Evolutionary conservation across 1,140 invertebrate species (phyloP).

Genomic region (Drosophila leontia): DNA sequence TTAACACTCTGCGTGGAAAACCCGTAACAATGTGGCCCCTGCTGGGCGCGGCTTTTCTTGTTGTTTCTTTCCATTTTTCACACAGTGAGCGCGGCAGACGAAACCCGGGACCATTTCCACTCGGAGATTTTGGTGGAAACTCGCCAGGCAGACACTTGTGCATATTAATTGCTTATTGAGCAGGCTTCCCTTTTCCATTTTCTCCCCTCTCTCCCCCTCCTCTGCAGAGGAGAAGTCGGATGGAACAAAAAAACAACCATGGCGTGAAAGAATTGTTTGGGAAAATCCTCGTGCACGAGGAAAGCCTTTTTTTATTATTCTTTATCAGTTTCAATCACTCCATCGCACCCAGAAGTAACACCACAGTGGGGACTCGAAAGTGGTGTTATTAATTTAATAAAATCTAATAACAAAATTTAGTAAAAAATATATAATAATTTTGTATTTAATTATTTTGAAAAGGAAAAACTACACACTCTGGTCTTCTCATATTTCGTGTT

Average conservation of each 20-base stretch:
- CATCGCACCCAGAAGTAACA: constrained; percentile 10
- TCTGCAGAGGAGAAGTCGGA: neutral
- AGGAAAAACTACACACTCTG: too few relatives aligned
- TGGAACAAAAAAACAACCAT: constrained; percentile 15
- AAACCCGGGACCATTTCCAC: constrained; percentile 44
- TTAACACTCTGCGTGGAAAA: constrained; percentile 48
- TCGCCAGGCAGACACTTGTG: constrained; percentile 72
- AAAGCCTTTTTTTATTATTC: constrained; percentile 49
- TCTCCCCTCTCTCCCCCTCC: neutral
- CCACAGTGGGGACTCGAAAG: constrained; percentile 4
- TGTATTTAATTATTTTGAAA: too few relatives aligned
- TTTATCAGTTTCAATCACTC: constrained; percentile 64
- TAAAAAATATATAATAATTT: too few relatives aligned
- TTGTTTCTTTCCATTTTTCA: constrained; percentile 36
- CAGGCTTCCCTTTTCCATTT: constrained; percentile 38
- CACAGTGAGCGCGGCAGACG: constrained; percentile 17
- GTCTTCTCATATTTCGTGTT: too few relatives aligned
- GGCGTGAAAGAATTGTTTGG: constrained; percentile 38
- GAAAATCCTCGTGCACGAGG: constrained; percentile 51
- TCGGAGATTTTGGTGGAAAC: constrained; percentile 44
- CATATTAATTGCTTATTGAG: constrained; percentile 83
- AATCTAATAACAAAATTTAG: neutral
- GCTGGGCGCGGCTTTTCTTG: constrained; percentile 29
- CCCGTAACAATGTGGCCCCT: constrained; percentile 65
- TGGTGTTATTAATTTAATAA: neutral